phyloP scores from a whole-genome alignment of 2,113 vertebrate genomes.

The Echinops telfairi region DNA sequence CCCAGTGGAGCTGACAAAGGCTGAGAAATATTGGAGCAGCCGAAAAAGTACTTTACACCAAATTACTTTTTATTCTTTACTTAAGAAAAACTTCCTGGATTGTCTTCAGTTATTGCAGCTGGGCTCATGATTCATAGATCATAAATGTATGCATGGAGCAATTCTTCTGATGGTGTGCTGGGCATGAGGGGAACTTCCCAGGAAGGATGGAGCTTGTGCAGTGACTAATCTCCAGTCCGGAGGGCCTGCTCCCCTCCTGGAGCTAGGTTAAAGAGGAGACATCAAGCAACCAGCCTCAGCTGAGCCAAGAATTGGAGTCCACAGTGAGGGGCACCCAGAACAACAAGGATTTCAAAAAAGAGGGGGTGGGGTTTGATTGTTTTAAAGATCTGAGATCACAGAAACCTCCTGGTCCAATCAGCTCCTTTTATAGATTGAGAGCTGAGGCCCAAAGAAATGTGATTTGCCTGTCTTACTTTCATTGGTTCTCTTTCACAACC shows the following conservation, averaged over 20 bases:
- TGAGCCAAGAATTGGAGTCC: neutral
- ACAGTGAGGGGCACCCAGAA: neutral
- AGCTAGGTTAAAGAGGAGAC: neutral
- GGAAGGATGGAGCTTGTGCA: neutral
- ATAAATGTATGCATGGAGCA: slow-evolving; percentile 69
- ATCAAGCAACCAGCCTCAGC: neutral
- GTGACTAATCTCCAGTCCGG: neutral
- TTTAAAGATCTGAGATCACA: neutral
- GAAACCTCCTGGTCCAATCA: neutral
- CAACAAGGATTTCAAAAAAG: neutral
- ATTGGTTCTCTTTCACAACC: neutral
- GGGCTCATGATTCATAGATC: slow-evolving; percentile 69
- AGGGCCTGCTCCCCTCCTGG: neutral
- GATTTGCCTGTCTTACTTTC: neutral
- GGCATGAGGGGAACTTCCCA: slow-evolving; percentile 20
- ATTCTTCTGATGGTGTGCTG: slow-evolving; percentile 43
- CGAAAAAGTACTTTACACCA: slow-evolving; percentile 71
- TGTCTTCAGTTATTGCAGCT: slow-evolving; percentile 66
- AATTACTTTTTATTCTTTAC: slow-evolving; percentile 80
- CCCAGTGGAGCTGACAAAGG: slow-evolving; percentile 64
- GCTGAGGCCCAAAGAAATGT: slow-evolving; percentile 22
- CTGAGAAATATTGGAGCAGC: slow-evolving; percentile 69
- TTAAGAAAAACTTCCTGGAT: slow-evolving; percentile 77
- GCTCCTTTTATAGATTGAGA: neutral
- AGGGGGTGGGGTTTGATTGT: neutral